These are phyloP conservation scores for Acanthurus lineatus DNA, from an alignment of 2,797 vertebrate species.

Conservation along the genomic window DNA sequence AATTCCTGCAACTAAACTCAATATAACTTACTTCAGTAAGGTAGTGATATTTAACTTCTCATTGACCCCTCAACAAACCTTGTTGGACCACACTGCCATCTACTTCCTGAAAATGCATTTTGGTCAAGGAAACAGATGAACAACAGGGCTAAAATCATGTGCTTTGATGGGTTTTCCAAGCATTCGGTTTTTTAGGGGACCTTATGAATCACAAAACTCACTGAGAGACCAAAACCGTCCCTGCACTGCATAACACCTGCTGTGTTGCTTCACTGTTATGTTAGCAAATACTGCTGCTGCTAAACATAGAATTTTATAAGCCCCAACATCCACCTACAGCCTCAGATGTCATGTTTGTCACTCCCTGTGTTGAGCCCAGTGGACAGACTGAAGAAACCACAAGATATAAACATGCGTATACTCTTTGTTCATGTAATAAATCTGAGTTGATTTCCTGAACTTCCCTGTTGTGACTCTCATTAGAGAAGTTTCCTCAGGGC, in stretches of 20 bases:
- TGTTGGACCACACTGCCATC: background rate
- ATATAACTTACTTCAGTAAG: too few species aligned
- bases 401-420: too few species aligned
- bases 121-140: background rate
- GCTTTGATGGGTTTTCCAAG: background rate
- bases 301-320: conserved; percentile 16
- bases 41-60: too few species aligned
- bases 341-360: background rate
- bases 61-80: background rate
- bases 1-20: too few species aligned
- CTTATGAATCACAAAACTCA: background rate
- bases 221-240: background rate
- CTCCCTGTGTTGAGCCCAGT: background rate
- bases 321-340: background rate
- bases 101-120: background rate
- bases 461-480: background rate
- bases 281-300: background rate
- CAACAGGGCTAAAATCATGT: background rate
- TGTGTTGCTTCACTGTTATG: background rate
- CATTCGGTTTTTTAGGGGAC: background rate
- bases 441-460: background rate
- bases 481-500: background rate
- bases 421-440: background rate
- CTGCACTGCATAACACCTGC: background rate
- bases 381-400: background rate